A percentile compares a stretch with the other conserved stretches of the same genome.
Evolutionary conservation across 2,797 vertebrate genomes (phyloP).

Genomic region (Pelodytes ibericus): DNA sequence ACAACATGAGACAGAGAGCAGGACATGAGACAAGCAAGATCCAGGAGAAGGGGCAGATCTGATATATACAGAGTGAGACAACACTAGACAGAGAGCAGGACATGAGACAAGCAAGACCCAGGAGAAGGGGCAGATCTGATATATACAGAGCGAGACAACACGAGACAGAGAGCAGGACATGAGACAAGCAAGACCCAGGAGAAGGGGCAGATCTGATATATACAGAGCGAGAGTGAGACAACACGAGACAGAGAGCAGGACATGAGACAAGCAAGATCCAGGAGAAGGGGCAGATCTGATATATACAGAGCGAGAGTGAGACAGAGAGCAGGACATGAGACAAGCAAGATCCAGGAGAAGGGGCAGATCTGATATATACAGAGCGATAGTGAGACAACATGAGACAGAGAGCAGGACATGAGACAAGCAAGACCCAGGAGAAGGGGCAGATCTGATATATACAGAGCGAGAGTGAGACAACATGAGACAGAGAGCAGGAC

Average conservation of each 20-base stretch:
- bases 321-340: not conserved
- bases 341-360: not conserved
- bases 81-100: not conserved
- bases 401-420: not conserved
- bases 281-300: not conserved
- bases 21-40: not conserved
- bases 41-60: no score
- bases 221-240: not conserved
- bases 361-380: not conserved
- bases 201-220: not conserved
- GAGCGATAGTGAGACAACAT: not conserved
- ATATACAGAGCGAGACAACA: no score
- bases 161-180: not conserved
- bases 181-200: not conserved
- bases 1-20: not conserved
- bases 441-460: no score
- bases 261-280: not conserved
- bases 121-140: no score
- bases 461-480: not conserved
- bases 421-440: not conserved
- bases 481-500: not conserved
- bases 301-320: not conserved
- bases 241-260: not conserved
- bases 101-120: no score
- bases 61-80: not conserved